Evolutionary conservation across 2,113 vertebrate species (phyloP).

Genomic region (zebrafish (Danio rerio)): GRCz12tu NC_133185.1:42997001-42997500

Average conservation of each 20-base stretch:
- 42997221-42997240: too few relatives aligned
- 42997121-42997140: too few relatives aligned
- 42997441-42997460: conserved; percentile 36
- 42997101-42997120: too few relatives aligned
- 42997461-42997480: conserved; percentile 30
- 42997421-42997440: conserved; percentile 21
- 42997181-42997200: too few relatives aligned
- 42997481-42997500: conserved; percentile 8
- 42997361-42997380: conserved; percentile 15
- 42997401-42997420: conserved; percentile 28
- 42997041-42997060: too few relatives aligned
- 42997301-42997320: background rate
- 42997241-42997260: background rate
- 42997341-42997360: background rate
- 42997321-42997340: background rate
- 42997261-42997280: background rate
- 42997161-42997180: too few relatives aligned
- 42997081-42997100: too few relatives aligned
- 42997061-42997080: too few relatives aligned
- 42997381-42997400: conserved; percentile 30
- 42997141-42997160: too few relatives aligned
- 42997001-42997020: too few relatives aligned
- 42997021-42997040: too few relatives aligned
- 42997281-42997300: background rate
- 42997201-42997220: too few relatives aligned